These are phyloP conservation scores for Lepidurus apus DNA, from an alignment of 1,140 invertebrate species.

Conservation along the genomic window DNA sequence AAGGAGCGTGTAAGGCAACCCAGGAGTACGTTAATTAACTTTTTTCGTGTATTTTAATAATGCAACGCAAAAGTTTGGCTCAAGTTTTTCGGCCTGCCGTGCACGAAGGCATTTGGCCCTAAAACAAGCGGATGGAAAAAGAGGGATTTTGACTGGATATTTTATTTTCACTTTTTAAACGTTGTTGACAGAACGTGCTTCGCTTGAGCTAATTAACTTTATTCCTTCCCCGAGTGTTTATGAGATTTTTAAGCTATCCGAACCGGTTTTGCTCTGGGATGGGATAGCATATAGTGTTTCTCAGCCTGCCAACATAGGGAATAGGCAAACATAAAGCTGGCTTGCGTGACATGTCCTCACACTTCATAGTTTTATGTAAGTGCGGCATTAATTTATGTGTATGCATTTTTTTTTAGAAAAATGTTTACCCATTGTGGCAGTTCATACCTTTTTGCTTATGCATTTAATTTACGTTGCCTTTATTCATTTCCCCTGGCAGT, in stretches of 20 bases:
- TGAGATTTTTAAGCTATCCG: background rate
- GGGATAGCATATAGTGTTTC: background rate
- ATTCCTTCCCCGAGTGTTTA: background rate
- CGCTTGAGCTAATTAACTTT: background rate
- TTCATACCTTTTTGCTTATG: background rate
- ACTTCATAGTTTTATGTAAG: background rate
- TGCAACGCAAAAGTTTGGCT: too few species aligned
- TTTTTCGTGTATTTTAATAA: too few species aligned
- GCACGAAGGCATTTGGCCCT: too few species aligned
- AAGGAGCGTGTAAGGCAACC: too few species aligned
- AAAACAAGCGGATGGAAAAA: background rate
- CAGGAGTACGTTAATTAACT: too few species aligned
- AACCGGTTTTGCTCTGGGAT: background rate
- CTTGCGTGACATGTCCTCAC: background rate
- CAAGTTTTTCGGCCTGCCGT: too few species aligned
- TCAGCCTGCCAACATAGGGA: background rate
- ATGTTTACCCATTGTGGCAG: background rate
- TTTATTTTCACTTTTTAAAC: background rate
- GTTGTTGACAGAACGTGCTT: slow-evolving; percentile 19
- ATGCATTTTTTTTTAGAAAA: background rate
- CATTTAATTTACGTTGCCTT: too few species aligned
- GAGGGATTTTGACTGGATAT: background rate
- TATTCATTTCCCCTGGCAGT: too few species aligned
- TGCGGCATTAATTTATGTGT: background rate
- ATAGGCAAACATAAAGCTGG: background rate